A percentile compares a stretch with the other conserved stretches of the same genome.
Evolutionary conservation across 2,888 invertebrate species (phyloP).

Genomic region (Amblyjoppa fuscipennis): DNA sequence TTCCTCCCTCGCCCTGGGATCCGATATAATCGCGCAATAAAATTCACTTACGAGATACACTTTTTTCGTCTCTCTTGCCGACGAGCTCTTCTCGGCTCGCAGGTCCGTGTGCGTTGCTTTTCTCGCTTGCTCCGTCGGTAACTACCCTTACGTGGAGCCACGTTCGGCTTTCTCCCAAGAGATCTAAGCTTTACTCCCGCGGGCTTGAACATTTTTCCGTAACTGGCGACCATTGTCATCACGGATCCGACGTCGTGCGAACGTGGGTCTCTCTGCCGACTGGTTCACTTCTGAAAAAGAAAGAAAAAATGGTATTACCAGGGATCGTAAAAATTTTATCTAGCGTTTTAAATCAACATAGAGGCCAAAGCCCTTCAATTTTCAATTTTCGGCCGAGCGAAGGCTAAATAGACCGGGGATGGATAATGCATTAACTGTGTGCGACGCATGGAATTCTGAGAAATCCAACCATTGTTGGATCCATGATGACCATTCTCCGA

Average conservation of each 20-base stretch:
- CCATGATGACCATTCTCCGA: too few species aligned
- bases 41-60: conserved; percentile 80
- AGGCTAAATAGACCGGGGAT: too few species aligned
- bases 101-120: background rate
- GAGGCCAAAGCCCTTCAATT: too few species aligned
- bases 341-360: too few species aligned
- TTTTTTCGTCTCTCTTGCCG: conserved; percentile 33
- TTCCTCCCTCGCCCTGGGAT: conserved; percentile 75
- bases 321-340: too few species aligned
- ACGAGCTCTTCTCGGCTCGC: conserved; percentile 12
- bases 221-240: conserved; percentile 49
- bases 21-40: conserved; percentile 83
- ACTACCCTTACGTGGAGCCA: conserved; percentile 48
- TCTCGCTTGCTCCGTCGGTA: background rate
- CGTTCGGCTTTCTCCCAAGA: conserved; percentile 44
- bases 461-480: background rate
- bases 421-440: background rate
- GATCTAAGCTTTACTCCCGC: conserved; percentile 33
- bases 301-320: too few species aligned
- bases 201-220: conserved; percentile 8
- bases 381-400: too few species aligned
- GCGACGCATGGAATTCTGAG: conserved; percentile 45
- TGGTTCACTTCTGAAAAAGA: too few species aligned
- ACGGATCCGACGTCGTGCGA: background rate
- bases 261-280: too few species aligned